Base-by-base conservation (phyloP, 2,888 invertebrate species). In the Chrysotoxum bicinctum region DNA sequence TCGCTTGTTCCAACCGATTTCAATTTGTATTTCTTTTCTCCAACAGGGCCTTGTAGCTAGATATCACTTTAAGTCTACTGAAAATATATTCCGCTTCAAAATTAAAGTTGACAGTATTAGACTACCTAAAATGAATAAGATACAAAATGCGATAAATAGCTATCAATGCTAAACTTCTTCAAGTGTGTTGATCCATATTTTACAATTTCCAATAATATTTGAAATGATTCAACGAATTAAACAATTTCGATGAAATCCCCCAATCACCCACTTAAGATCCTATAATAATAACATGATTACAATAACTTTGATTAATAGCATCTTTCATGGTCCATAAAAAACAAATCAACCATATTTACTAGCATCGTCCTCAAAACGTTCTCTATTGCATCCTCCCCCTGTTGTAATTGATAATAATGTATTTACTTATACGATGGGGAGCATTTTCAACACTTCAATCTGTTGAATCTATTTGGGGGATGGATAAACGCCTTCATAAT, bases 381-480 rank as follows among this genome's bases (percentile, higher is more conserved):
- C 14, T 37, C 58, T 21, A 21, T 21, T 2, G 19, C 12, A 37
- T 8, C 37, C 7, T 21, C 21, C 35, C 58, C 21, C 12, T 16
- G 16, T 16, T n/a, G 9, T 54, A 30, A 54, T 54, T 54, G 16
- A 54, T 54, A 54, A 26, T 30, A 30, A 30, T 19, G 9, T 21
- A 14, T 19, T 35, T 12, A 21, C 35, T 58, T 14, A 21, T 37
- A 37, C 58, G 21, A n/a, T 56, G 58, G 50, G 68, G 75, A 48
- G 69, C 45, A 52, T 21, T 60, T 54, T 68, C 40, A 77, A 52
- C 78, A 83, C 82, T 73, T 77, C 78, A 68, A 56, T 19, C 82
- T 83, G 77, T 83, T 83, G 78, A 78, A 54, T 77, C 68, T 50
- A 23, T 58, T 58, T 58, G 12, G 14, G 58, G 35, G 8, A 14